phyloP scores from a whole-genome alignment of 2,888 invertebrate species.

The Linnaemya tessellans region DNA sequence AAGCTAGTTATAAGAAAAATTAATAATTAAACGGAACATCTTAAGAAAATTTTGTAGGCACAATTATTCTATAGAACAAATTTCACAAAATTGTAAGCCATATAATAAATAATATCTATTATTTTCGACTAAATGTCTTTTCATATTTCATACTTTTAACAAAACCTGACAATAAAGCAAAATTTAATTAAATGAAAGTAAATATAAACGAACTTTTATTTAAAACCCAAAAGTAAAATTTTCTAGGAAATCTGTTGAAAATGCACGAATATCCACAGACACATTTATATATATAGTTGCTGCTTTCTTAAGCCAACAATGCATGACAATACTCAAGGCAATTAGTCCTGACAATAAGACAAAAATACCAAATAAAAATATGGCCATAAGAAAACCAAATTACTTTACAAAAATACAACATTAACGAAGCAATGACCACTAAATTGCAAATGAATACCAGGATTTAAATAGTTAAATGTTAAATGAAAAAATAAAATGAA shows the following conservation, averaged over 20 bases:
- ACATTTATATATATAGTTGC: neutral
- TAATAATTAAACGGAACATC: too few species aligned
- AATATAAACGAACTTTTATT: slow-evolving; percentile 30
- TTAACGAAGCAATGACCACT: slow-evolving; percentile 50
- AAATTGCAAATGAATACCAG: slow-evolving; percentile 61
- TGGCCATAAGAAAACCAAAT: slow-evolving; percentile 38
- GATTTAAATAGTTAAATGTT: slow-evolving; percentile 50
- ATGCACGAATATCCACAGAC: neutral
- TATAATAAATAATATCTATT: too few species aligned
- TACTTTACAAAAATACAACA: neutral
- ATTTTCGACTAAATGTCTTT: slow-evolving; percentile 28
- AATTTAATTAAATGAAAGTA: slow-evolving; percentile 53
- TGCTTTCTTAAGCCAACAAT: slow-evolving; percentile 1
- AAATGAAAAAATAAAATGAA: slow-evolving; percentile 26
- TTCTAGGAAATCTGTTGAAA: slow-evolving; percentile 60
- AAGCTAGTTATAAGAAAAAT: too few species aligned
- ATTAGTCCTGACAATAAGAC: slow-evolving; percentile 64
- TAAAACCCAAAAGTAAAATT: slow-evolving; percentile 16
- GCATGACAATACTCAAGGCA: slow-evolving; percentile 58
- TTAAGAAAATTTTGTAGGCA: too few species aligned
- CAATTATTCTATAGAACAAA: too few species aligned
- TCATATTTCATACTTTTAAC: slow-evolving; percentile 4
- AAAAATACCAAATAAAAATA: slow-evolving; percentile 57
- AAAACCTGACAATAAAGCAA: slow-evolving; percentile 27
- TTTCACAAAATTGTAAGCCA: too few species aligned